These are phyloP conservation scores for Hypocryptadius cinnamomeus DNA, from an alignment of 2,113 vertebrate genomes.

Conservation along the genomic window DNA sequence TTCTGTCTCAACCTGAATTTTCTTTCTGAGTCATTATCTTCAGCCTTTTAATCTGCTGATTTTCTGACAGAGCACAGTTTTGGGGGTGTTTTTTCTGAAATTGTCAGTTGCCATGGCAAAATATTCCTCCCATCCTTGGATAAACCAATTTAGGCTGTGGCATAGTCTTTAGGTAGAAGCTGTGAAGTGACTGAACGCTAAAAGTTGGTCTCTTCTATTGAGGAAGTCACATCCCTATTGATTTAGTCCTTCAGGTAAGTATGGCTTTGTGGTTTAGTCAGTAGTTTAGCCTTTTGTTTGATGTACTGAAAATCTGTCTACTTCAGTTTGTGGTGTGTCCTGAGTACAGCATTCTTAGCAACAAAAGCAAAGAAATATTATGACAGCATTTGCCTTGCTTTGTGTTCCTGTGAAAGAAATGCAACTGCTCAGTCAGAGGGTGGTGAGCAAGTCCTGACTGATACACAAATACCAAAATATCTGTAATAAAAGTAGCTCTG, in stretches of 20 bases:
- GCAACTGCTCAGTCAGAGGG: not conserved
- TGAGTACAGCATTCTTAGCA: not conserved
- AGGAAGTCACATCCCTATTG: not conserved
- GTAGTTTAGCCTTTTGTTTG: not conserved
- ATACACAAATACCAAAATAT: not conserved
- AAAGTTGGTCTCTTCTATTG: not conserved
- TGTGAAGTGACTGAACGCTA: not conserved
- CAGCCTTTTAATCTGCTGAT: not conserved
- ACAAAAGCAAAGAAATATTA: not conserved
- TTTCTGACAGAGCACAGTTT: not conserved
- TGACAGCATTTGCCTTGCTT: not conserved
- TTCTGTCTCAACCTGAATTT: not conserved
- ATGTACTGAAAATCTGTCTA: not conserved
- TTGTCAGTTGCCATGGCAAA: conserved; percentile 36
- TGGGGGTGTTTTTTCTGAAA: conserved; percentile 2
- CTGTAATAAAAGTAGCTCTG: not conserved
- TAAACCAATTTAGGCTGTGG: not conserved
- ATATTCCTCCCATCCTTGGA: not conserved
- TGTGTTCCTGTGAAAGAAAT: not conserved
- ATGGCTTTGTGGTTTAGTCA: not conserved
- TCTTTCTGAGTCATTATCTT: not conserved
- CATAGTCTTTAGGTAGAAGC: not conserved
- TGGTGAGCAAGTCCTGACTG: not conserved
- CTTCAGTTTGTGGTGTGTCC: not conserved
- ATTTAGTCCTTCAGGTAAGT: not conserved